Percentiles rank a stretch among this genome's conserved stretches.
These are phyloP conservation scores for Orestias chungarensis DNA, from an alignment of 2,797 vertebrate species.

Conservation along the genomic window DNA sequence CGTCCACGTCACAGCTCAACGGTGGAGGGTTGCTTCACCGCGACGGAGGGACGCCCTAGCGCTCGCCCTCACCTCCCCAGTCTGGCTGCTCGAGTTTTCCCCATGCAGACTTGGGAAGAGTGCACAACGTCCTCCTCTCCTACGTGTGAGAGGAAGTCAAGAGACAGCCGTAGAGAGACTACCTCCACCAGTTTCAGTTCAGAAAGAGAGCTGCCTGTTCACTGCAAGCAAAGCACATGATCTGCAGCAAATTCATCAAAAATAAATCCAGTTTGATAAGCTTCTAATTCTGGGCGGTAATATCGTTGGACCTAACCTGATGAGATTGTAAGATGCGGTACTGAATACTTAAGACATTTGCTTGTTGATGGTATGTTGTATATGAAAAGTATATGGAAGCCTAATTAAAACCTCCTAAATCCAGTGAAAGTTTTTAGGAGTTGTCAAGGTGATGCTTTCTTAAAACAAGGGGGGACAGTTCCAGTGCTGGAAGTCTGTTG, in stretches of 20 bases:
- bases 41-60: conserved; percentile 77
- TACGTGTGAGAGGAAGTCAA: conserved; percentile 79
- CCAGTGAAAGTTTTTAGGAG: too few relatives aligned
- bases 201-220: conserved; percentile 78
- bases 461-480: too few relatives aligned
- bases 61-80: conserved; percentile 72
- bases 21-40: conserved; percentile 82
- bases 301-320: conserved; percentile 23
- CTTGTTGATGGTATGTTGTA: conserved; percentile 14
- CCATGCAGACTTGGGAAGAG: conserved; percentile 83
- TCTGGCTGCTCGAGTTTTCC: conserved; percentile 75
- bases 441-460: background rate
- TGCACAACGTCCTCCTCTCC: conserved; percentile 83
- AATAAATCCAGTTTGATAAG: conserved; percentile 15
- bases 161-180: conserved; percentile 82
- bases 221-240: conserved; percentile 64
- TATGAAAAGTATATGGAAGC: too few relatives aligned
- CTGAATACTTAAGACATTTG: conserved; percentile 9
- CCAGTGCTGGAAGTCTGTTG: too few relatives aligned
- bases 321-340: conserved; percentile 10
- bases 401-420: too few relatives aligned
- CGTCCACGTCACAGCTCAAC: conserved; percentile 75
- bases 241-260: conserved; percentile 13
- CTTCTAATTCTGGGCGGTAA: conserved; percentile 12
- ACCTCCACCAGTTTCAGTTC: conserved; percentile 83